These are phyloP conservation scores for Xanthorhoe designata DNA, from an alignment of 2,888 invertebrate genomes.

Conservation along the genomic window DNA sequence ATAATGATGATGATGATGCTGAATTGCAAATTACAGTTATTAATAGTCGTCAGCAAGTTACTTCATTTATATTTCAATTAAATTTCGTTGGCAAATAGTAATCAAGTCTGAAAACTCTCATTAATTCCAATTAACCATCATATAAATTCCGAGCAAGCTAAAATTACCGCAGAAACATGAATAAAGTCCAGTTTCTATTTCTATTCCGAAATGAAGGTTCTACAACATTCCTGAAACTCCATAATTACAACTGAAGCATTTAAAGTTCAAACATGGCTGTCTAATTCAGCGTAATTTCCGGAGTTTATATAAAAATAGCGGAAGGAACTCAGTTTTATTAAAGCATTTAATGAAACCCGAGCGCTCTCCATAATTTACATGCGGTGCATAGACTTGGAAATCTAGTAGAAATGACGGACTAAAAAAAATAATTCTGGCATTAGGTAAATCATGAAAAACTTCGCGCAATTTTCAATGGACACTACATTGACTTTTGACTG, in stretches of 20 bases:
- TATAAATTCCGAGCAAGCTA: conserved; percentile 16
- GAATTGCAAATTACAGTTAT: too few species aligned
- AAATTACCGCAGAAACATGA: conserved; percentile 14
- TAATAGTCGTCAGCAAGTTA: too few species aligned
- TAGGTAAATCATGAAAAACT: not conserved
- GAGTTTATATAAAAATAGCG: conserved; percentile 38
- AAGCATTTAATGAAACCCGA: conserved; percentile 68
- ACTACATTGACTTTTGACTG: too few species aligned
- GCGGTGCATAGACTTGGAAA: conserved; percentile 43
- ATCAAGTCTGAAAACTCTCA: conserved; percentile 9
- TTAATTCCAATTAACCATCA: conserved; percentile 5
- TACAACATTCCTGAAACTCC: conserved; percentile 25
- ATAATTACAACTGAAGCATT: conserved; percentile 35
- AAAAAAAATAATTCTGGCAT: not conserved
- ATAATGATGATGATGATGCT: too few species aligned
- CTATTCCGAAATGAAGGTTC: conserved; percentile 18
- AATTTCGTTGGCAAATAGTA: not conserved
- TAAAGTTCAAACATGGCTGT: conserved; percentile 30
- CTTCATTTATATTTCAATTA: too few species aligned
- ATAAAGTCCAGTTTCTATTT: conserved; percentile 10
- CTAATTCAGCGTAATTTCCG: conserved; percentile 30
- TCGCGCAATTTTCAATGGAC: not conserved
- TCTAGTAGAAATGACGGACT: conserved; percentile 8
- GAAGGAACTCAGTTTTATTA: conserved; percentile 58
- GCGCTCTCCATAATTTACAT: conserved; percentile 65